phyloP scores from a whole-genome alignment of 2,888 invertebrate genomes.

The Campoplex capitator region DNA sequence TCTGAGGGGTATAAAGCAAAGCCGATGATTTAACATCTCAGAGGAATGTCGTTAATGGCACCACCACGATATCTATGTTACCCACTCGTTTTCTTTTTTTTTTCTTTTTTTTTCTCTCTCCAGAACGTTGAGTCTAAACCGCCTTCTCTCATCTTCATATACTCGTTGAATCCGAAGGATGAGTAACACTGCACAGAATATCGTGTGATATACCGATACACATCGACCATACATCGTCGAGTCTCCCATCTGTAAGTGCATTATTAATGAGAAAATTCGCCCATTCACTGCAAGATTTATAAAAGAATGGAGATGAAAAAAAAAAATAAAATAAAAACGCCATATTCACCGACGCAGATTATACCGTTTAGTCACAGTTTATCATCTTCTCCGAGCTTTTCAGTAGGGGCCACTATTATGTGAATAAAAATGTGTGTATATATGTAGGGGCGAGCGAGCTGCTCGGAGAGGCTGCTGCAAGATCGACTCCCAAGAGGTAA shows the following conservation, averaged over 20 bases:
- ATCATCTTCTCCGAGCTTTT: slow-evolving; percentile 24
- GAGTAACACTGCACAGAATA: slow-evolving; percentile 26
- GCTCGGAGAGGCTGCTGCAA: no score
- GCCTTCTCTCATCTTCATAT: neutral
- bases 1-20: slow-evolving; percentile 46
- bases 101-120: no score
- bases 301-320: slow-evolving; percentile 16
- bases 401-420: neutral
- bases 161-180: slow-evolving; percentile 28
- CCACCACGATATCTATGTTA: slow-evolving; percentile 42
- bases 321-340: no score
- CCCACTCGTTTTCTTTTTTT: slow-evolving; percentile 24
- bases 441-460: slow-evolving; percentile 9
- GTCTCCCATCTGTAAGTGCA: slow-evolving; percentile 30
- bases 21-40: slow-evolving; percentile 49
- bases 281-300: slow-evolving; percentile 34
- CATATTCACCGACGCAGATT: slow-evolving; percentile 27
- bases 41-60: slow-evolving; percentile 55
- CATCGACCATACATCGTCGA: slow-evolving; percentile 26
- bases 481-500: slow-evolving; percentile 9
- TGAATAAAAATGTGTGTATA: neutral
- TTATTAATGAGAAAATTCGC: slow-evolving; percentile 50
- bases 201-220: slow-evolving; percentile 36
- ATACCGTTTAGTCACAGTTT: slow-evolving; percentile 40
- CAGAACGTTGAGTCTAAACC: neutral